Evolutionary conservation across 1,140 invertebrate species (phyloP), one percentile per base, ranked within the genome.

Genomic region (Hydropsyche tenuis): DNA sequence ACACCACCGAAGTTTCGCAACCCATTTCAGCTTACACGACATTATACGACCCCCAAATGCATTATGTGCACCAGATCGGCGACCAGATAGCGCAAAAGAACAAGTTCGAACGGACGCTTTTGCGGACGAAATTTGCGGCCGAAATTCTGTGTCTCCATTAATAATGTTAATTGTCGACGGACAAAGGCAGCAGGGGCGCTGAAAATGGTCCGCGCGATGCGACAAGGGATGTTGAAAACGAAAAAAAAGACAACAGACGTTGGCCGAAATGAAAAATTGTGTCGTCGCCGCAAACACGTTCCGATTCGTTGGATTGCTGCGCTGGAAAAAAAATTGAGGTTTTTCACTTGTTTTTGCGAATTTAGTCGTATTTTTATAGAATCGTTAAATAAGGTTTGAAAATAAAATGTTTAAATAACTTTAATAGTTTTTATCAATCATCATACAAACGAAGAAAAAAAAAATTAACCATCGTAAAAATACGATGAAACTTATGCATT

Each of bases 91-190:
- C 12, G 25, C 2, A 62, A 65, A 37, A 65, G 6, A 43, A 37
- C 9, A 37, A 11, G 20, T 20, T 20, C 30, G 30, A n/a, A 56
- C 25, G 68, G 68, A 70, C 20, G 37, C 14, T 70, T 70, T 70
- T 70, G 68, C 27, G 48, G 48, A 46, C 68, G 51, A 70, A 70
- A 70, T 70, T 70, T 56, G 48, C 48, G 68, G 48, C 68, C 6
- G 16, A 23, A 25, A 16, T 60, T 9, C 20, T 20, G 48, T 70
- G 43, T 68, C 27, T 25, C 68, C 68, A 70, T 70, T 70, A 70
- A 70, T 70, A 56, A 56, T 70, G 51, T 70, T 60, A 70, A 70
- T 56, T 70, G 68, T 70, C 68, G 12, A 51, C 20, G 20, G 68
- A 56, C 30, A 65, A 60, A 25, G 22, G 11, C 22, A 23, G 23